Evolutionary conservation across 2,888 invertebrate species (phyloP), one percentile per base, ranked within the genome.

Genomic region (Oscheius sp.): DNA sequence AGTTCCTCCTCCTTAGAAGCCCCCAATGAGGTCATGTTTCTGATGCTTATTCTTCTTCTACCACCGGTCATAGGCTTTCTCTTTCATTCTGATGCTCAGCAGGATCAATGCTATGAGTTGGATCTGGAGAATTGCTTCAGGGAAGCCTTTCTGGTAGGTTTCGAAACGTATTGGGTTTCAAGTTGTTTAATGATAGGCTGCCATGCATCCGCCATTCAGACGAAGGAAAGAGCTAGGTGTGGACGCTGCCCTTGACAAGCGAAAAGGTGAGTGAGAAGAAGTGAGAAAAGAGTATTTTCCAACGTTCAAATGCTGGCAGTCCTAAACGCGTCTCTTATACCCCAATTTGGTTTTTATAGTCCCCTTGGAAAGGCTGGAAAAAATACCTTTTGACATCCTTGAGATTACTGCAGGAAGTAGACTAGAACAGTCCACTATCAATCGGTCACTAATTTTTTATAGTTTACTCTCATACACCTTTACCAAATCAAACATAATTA

Each of bases 111-210:
- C 68, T 83, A 84, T 57, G 80, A 81, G 35, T 65, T 84, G 29
- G 83, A 84, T 35, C 71, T 84, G 55, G 84, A 84, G 65, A 82
- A 78, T 62, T 84, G 84, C 72, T 84, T 84, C 60, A 74, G 84
- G 0, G 79, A 83, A 65, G 81, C 82, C 2, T 84, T 84, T 76
- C 42, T 84, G 77, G 84, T 82, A 57, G 60, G 78, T 80, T 37
- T 55, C n/a, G 53, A 35, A 70, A 13, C 58, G 29, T 48, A 29
- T 21, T 48, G 37, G 33, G 37, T 21, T 35, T 21, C 21, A 29
- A 58, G 47, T 48, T 21, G 13, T 37, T 68, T 68, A 37, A 53
- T 53, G 35, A 51, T 75, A 81, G 81, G 73, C 79, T 29, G 79
- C 81, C 13, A 77, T 79, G 65, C 81, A 79, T 70, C 81, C 79